phyloP scores from a whole-genome alignment of 2,113 vertebrate genomes.

The Glaucidium brasilianum region DNA sequence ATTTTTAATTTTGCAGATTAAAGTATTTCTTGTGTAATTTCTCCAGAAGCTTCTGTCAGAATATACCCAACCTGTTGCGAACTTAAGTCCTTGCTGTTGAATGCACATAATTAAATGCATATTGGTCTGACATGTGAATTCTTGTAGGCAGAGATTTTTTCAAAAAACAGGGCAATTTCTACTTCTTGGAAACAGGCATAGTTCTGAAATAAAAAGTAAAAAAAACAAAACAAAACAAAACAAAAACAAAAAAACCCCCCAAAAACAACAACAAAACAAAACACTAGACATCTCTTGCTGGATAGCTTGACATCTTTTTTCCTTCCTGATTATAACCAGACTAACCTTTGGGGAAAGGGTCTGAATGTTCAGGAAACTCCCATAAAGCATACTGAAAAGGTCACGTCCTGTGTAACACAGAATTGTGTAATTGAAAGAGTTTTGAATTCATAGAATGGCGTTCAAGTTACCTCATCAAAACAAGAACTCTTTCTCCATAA shows the following conservation, averaged over 20 bases:
- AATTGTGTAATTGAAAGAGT: slow-evolving; percentile 25
- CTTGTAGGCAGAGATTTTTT: neutral
- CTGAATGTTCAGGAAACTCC: neutral
- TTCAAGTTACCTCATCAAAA: neutral
- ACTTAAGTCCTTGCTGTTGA: neutral
- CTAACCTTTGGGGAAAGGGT: slow-evolving; percentile 34
- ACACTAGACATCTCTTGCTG: neutral
- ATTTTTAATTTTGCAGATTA: neutral
- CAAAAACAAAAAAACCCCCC: no score
- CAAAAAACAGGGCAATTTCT: neutral
- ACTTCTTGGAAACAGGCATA: neutral
- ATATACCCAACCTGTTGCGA: neutral
- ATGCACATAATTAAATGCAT: neutral
- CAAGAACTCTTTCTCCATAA: neutral
- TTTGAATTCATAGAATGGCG: neutral
- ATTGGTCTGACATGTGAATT: neutral
- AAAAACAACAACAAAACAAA: neutral
- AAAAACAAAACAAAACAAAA: neutral
- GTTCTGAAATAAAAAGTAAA: neutral
- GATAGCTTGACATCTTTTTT: neutral
- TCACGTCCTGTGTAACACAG: slow-evolving; percentile 30
- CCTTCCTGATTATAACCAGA: slow-evolving; percentile 36
- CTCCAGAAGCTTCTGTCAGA: neutral
- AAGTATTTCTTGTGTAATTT: neutral
- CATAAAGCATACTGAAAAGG: slow-evolving; percentile 54